Base-by-base conservation (phyloP, 2,797 vertebrate genomes). In the Chaetodon trifasciatus region DNA sequence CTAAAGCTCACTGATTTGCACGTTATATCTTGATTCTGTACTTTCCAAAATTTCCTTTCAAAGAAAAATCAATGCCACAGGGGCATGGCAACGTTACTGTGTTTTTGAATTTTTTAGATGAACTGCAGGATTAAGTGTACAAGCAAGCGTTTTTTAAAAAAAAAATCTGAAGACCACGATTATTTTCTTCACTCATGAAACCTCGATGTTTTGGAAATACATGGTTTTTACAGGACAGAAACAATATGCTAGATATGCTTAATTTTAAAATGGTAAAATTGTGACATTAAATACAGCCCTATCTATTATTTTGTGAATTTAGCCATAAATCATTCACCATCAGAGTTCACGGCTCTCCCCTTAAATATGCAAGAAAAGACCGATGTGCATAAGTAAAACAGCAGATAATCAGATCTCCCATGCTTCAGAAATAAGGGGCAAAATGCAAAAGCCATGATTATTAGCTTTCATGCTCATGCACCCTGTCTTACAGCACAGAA, bases 391-490 rank as follows among this genome's bases (percentile, higher is more conserved):
- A 77, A 85, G 56, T 77, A 79, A 91, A 84, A 74, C 61, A 77
- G 79, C 73, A 76, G 70, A 83, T 84, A 46, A 88, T 87, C 75
- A 82, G 46, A 77, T 78, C 73, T 76, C 23, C 21, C 76, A 85
- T 76, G 46, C 63, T 68, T 84, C 84, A 89, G 83, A 82, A 88
- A 82, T 62, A 55, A 58, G 49, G 71, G 82, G 81, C 53, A 76
- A 86, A 82, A 91, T 75, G 82, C 79, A 86, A 89, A 9, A 90
- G 71, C 61, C 58, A 66, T 32, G 73, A 81, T 89, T 87, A 84
- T 87, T 85, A 90, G 85, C 86, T 85, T 85, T 80, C 79, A 85
- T 70, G 83, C 82, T 72, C 76, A 85, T 83, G 89, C 85, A 85
- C 66, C 42, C 74, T 69, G 79, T 78, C 79, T 86, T 77, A 79